Evolutionary conservation across 2,888 invertebrate genomes (phyloP), one percentile per base, ranked within the genome.

Genomic region (Aspidiotus destructor): DNA sequence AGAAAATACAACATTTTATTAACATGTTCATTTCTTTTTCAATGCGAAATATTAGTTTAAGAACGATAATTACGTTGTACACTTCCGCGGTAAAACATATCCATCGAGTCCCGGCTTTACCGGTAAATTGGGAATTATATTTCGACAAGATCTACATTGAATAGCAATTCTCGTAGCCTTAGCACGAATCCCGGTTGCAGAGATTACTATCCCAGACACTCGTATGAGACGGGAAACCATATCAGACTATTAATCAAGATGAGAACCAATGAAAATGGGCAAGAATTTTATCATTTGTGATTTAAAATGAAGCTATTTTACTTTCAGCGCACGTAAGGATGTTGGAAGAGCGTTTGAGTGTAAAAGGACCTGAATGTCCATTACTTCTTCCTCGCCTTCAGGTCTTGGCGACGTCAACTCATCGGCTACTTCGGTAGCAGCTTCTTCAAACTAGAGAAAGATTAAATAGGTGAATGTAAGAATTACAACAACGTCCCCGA

Each of bases 41-140:
- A 54, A 54, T 16, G 15, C 15, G 8, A 9, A 9, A 15, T 54
- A 16, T 2, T 52, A 52, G n/a, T 40, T 16, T 5, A 62, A 13
- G n/a, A 48, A 52, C 42, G 44, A 61, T n/a, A 52, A 86, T 83
- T 83, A 93, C 86, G 92, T 90, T 74, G 85, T 88, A 78, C 99
- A 99, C 79, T 90, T 94, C 71, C 98, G 84, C 0, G 99, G 99
- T 79, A 99, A 80, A 0, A 90, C 85, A 80, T 94, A 97, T 1
- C 98, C 98, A 76, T 99, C 99, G 8, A 99, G 79, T 0, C 99
- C 99, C 8, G 97, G 92, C 76, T 92, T 93, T 0, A 99, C 88
- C 41, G 86, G 82, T 67, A 98, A 82, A 78, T 98, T 94, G 0
- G 91, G 86, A 70, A 97, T 86, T 7, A 92, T 83, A 75, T 88